phyloP scores from a whole-genome alignment of 2,113 vertebrate species.

The pig (Sus scrofa) region DNA sequence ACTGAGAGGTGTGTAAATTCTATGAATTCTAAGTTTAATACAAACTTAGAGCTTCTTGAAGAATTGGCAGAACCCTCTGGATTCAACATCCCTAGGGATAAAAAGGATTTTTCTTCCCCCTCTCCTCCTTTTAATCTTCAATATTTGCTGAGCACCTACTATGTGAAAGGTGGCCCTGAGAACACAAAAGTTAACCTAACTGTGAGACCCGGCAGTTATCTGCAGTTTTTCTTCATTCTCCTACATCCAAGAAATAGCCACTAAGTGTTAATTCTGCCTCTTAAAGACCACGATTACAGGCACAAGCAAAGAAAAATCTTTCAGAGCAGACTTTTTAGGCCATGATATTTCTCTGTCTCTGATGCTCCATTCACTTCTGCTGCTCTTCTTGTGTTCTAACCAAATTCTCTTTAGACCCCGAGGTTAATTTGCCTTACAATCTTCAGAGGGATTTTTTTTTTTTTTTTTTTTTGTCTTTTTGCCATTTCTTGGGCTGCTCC shows the following conservation, averaged over 20 bases:
- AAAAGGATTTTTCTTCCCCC: not conserved
- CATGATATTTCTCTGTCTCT: not conserved
- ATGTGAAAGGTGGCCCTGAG: not conserved
- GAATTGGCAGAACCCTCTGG: not conserved
- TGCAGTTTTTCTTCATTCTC: not conserved
- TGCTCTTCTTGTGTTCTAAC: not conserved
- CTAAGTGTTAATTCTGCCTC: not conserved
- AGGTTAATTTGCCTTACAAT: not conserved
- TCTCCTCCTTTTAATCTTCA: not conserved
- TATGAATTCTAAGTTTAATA: not conserved
- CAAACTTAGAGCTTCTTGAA: not conserved
- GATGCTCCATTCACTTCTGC: accelerated
- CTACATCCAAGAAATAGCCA: not conserved
- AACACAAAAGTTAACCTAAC: not conserved
- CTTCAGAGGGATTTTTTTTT: not conserved
- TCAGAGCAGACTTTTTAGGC: not conserved
- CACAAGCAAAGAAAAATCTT: not conserved
- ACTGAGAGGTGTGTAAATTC: not conserved
- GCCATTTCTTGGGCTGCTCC: too few relatives aligned
- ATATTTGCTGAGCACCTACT: not conserved
- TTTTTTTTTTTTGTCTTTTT: too few relatives aligned
- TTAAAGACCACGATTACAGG: accelerated
- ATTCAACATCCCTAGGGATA: not conserved
- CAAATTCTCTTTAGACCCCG: not conserved
- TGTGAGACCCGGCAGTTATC: not conserved